Evolutionary conservation across 2,888 invertebrate species (phyloP).

Genomic region (Ochropleura plecta): DNA sequence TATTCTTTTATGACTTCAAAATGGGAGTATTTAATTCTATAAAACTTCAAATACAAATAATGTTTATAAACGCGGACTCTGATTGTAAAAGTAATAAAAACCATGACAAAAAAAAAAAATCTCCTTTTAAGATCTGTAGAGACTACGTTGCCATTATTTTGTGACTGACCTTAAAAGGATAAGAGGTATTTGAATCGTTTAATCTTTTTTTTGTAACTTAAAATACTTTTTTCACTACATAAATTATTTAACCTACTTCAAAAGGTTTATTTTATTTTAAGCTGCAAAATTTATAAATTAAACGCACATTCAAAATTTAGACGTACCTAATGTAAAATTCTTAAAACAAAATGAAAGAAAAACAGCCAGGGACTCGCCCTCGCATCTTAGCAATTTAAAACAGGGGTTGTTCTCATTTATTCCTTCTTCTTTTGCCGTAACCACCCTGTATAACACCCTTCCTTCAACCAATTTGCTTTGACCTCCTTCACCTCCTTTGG

Average conservation of each 20-base stretch:
- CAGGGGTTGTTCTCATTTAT: constrained; percentile 82
- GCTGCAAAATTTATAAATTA: neutral
- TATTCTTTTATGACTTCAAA: too few relatives aligned
- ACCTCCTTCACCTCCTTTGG: constrained; percentile 63
- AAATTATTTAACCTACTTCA: too few relatives aligned
- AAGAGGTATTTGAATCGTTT: neutral
- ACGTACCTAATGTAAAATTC: constrained; percentile 43
- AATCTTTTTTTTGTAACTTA: too few relatives aligned
- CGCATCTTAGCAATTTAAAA: constrained; percentile 86
- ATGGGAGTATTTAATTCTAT: too few relatives aligned
- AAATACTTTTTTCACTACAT: too few relatives aligned
- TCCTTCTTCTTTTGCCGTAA: constrained; percentile 82
- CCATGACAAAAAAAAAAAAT: too few relatives aligned
- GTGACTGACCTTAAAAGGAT: neutral
- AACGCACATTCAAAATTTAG: neutral
- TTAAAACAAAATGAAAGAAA: constrained; percentile 78
- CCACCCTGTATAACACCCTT: constrained; percentile 67
- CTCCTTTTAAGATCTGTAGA: too few relatives aligned
- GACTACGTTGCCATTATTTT: neutral
- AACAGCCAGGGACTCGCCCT: constrained; percentile 67
- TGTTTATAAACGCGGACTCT: too few relatives aligned
- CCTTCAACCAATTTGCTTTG: constrained; percentile 66
- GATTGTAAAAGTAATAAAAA: too few relatives aligned
- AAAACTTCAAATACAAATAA: too few relatives aligned
- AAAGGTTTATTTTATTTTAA: neutral